Conservation (phyloP, 2,888 invertebrate genomes). For the Phengaris alcon region DNA sequence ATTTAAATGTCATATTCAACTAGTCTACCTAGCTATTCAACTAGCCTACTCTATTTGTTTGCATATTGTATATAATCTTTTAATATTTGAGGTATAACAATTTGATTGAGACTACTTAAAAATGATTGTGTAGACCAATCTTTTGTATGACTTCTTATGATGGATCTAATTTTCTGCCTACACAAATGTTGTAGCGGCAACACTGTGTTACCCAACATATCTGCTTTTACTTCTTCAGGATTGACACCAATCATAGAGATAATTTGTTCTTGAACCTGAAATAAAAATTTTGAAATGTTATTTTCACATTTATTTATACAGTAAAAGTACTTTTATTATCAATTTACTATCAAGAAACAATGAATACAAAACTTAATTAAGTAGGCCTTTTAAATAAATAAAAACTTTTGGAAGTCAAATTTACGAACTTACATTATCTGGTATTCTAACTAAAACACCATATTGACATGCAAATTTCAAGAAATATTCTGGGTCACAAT, state of each 20-base stretch:
- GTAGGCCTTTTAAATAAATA: no score
- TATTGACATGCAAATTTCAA: slow-evolving; percentile 50
- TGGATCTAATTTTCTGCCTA: slow-evolving; percentile 54
- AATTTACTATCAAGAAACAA: no score
- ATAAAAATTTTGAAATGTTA: background rate
- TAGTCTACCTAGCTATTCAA: no score
- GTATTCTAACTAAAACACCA: slow-evolving; percentile 52
- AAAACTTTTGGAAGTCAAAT: background rate
- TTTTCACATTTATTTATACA: no score
- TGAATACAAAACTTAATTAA: no score
- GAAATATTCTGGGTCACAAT: slow-evolving; percentile 61
- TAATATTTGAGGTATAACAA: slow-evolving; percentile 54
- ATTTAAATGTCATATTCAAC: no score
- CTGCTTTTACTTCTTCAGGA: slow-evolving; percentile 40
- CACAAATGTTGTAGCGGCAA: slow-evolving; percentile 60
- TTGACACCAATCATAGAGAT: slow-evolving; percentile 53
- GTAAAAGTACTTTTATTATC: no score
- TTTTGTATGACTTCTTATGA: slow-evolving; percentile 43
- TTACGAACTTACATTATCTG: slow-evolving; percentile 50
- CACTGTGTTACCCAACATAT: slow-evolving; percentile 46
- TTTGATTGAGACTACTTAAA: slow-evolving; percentile 47
- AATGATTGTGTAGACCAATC: slow-evolving; percentile 48
- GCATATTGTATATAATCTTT: slow-evolving; percentile 57
- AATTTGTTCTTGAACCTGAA: slow-evolving; percentile 57
- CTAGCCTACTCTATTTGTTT: slow-evolving; percentile 10